phyloP scores from a whole-genome alignment of 2,888 invertebrate species.

The Diploptera punctata region DNA sequence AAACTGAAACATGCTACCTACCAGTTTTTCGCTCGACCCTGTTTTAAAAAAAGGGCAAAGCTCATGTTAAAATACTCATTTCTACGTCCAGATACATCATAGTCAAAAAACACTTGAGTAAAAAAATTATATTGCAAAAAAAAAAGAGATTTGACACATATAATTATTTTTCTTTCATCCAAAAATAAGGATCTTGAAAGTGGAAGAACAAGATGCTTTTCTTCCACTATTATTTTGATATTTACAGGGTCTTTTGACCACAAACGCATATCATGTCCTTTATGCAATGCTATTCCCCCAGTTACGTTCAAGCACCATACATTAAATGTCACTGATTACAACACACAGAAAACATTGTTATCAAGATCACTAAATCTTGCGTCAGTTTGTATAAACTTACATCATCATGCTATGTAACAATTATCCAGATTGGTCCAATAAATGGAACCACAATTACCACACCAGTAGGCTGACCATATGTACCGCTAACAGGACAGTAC shows the following conservation, averaged over 20 bases:
- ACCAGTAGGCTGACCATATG: too few relatives aligned
- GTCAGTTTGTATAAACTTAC: too few relatives aligned
- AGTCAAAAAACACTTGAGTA: not conserved
- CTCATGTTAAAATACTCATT: not conserved
- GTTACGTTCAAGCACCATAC: conserved; percentile 13
- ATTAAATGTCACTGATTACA: too few relatives aligned
- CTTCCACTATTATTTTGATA: not conserved
- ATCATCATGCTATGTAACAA: too few relatives aligned
- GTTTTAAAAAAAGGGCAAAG: not conserved
- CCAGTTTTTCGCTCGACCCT: not conserved
- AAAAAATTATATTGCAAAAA: not conserved
- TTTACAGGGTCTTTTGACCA: not conserved
- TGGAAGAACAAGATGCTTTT: not conserved
- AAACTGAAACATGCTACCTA: not conserved
- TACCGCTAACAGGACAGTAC: too few relatives aligned
- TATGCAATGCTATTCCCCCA: not conserved
- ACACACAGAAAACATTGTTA: too few relatives aligned
- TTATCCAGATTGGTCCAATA: too few relatives aligned
- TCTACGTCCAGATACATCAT: not conserved
- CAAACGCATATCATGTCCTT: not conserved
- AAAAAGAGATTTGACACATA: too few relatives aligned
- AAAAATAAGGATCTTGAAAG: conserved; percentile 13
- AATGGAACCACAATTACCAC: too few relatives aligned
- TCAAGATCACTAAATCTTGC: too few relatives aligned
- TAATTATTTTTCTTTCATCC: too few relatives aligned